Evolutionary conservation across 2,888 invertebrate genomes (phyloP).

Genomic region (Cheilosia urbana): DNA sequence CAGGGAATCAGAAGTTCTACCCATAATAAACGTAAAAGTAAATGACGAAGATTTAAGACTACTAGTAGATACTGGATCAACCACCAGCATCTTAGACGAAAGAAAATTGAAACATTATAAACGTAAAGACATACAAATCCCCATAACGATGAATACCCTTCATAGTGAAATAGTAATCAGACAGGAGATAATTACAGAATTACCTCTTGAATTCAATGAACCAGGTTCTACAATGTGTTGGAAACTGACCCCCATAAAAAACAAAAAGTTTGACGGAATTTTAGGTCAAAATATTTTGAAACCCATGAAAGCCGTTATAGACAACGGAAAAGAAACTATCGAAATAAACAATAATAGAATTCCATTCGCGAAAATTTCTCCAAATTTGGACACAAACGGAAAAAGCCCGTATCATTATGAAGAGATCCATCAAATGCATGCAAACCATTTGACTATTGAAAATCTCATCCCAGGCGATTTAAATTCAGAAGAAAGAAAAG

Average conservation of each 20-base stretch:
- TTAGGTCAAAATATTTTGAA: not conserved
- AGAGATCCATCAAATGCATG: not conserved
- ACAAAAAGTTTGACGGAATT: no score
- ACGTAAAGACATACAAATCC: constrained; percentile 1
- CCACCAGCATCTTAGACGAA: constrained; percentile 1
- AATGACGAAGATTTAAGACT: no score
- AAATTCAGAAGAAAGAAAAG: constrained; percentile 14
- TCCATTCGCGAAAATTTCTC: not conserved
- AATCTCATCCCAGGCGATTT: not conserved
- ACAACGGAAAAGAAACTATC: not conserved
- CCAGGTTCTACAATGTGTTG: constrained; percentile 10
- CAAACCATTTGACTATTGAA: constrained; percentile 10
- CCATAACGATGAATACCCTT: constrained; percentile 3
- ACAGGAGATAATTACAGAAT: constrained; percentile 14
- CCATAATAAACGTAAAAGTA: no score
- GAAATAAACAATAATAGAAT: not conserved
- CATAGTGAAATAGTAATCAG: not conserved
- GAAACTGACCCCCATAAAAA: no score
- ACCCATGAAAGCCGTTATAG: constrained; percentile 1
- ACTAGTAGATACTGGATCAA: no score
- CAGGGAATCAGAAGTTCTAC: no score
- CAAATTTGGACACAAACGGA: constrained; percentile 1
- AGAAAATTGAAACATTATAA: not conserved
- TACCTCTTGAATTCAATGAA: constrained; percentile 16
- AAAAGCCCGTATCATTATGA: not conserved